Conservation (phyloP, 2,797 vertebrate genomes). For the Triplophysa yarkandensis region DNA sequence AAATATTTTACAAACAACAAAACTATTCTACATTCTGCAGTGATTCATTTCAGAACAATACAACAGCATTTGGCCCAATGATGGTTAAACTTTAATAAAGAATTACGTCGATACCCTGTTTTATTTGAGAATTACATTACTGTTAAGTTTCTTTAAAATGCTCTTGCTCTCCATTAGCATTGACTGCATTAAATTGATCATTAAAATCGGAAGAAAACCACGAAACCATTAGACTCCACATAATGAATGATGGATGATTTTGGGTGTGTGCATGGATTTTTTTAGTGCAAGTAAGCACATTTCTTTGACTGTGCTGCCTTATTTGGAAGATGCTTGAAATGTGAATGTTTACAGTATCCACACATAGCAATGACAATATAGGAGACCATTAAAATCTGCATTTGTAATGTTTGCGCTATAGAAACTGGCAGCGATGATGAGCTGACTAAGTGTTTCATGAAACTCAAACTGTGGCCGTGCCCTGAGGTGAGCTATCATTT, state of each 20-base stretch:
- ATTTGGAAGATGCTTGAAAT: neutral
- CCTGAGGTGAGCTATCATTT: slow-evolving; percentile 55
- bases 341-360: slow-evolving; percentile 16
- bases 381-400: slow-evolving; percentile 25
- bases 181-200: slow-evolving; percentile 25
- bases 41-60: slow-evolving; percentile 1
- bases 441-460: slow-evolving; percentile 52
- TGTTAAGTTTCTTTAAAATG: slow-evolving; percentile 9
- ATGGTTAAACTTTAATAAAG: neutral
- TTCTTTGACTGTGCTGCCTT: neutral
- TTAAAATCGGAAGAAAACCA: slow-evolving; percentile 14
- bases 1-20: slow-evolving; percentile 23
- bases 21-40: slow-evolving; percentile 8
- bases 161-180: slow-evolving; percentile 4
- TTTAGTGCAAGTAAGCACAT: slow-evolving; percentile 21
- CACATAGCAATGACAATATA: slow-evolving; percentile 3
- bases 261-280: neutral
- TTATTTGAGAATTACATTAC: neutral
- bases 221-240: slow-evolving; percentile 18
- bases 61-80: neutral
- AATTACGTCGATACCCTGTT: neutral
- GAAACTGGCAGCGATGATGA: slow-evolving; percentile 42
- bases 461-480: slow-evolving; percentile 35
- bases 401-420: slow-evolving; percentile 18
- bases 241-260: slow-evolving; percentile 7